Conservation (phyloP, 2,797 vertebrate species). For the Spinus olivaceus region DNA sequence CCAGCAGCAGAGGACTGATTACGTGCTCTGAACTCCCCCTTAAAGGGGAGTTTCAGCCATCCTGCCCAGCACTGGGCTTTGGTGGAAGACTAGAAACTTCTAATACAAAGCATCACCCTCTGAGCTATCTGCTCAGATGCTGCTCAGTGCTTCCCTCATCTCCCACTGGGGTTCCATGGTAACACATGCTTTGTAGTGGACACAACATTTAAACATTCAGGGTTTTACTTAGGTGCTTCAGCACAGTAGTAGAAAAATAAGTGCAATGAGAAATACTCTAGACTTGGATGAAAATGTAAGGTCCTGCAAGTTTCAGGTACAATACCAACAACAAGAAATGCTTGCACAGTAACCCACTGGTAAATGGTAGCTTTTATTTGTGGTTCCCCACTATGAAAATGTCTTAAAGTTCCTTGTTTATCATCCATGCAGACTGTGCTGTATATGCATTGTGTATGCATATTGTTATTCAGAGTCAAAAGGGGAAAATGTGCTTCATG, state of each 20-base stretch:
- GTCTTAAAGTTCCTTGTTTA: background rate
- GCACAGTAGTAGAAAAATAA: background rate
- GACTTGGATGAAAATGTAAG: background rate
- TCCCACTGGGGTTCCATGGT: background rate
- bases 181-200: background rate
- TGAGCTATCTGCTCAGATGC: background rate
- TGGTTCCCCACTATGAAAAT: background rate
- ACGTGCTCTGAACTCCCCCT: background rate
- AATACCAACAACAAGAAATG: background rate
- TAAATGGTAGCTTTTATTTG: conserved; percentile 14
- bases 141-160: background rate
- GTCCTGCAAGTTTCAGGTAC: background rate
- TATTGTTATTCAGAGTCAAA: background rate
- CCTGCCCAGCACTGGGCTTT: background rate
- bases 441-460: background rate
- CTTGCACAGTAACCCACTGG: background rate
- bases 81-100: background rate
- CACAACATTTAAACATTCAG: background rate
- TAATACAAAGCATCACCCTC: background rate
- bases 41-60: rapidly evolving
- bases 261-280: background rate
- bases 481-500: background rate
- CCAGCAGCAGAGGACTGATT: background rate
- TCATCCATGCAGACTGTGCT: background rate
- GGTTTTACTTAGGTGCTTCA: background rate